These are phyloP conservation scores for Chydorus sphaericus DNA, from an alignment of 2,888 invertebrate species.

Conservation along the genomic window DNA sequence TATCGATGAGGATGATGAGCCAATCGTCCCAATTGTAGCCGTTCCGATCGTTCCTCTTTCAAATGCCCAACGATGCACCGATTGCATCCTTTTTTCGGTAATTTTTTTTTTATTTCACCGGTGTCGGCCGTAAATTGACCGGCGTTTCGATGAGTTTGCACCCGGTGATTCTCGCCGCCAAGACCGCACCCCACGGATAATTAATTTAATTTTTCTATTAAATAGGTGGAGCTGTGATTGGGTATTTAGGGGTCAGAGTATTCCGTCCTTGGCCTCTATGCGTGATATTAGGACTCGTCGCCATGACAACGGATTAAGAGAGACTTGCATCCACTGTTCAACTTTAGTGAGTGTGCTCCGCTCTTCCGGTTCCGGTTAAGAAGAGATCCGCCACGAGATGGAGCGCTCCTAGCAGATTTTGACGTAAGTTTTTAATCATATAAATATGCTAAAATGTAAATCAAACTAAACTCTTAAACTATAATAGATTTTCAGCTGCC, in stretches of 20 bases:
- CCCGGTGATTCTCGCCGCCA: neutral
- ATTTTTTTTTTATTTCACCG: neutral
- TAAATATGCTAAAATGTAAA: neutral
- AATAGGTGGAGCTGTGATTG: too few species aligned
- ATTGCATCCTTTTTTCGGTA: constrained; percentile 88
- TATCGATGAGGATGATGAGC: neutral
- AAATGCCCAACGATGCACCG: constrained; percentile 47
- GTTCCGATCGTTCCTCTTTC: neutral
- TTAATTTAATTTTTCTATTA: neutral
- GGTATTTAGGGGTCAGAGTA: too few species aligned
- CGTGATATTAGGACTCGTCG: constrained; percentile 14
- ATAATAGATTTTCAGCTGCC: constrained; percentile 64
- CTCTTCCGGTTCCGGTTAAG: constrained; percentile 43
- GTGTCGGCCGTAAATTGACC: neutral
- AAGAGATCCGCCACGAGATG: constrained; percentile 83
- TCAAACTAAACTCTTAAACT: neutral
- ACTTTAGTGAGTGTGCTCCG: constrained; percentile 92
- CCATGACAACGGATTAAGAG: constrained; percentile 13
- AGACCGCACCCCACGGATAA: neutral
- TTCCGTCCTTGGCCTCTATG: constrained; percentile 59
- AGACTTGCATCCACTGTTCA: constrained; percentile 51
- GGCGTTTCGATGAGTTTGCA: too few species aligned
- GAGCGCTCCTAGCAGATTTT: constrained; percentile 53
- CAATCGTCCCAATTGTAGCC: neutral
- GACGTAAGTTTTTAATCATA: constrained; percentile 35